A percentile compares a stretch with the other conserved stretches of the same genome.
These are phyloP conservation scores for Hyles euphorbiae DNA, from an alignment of 1,140 invertebrate species.

Conservation along the genomic window DNA sequence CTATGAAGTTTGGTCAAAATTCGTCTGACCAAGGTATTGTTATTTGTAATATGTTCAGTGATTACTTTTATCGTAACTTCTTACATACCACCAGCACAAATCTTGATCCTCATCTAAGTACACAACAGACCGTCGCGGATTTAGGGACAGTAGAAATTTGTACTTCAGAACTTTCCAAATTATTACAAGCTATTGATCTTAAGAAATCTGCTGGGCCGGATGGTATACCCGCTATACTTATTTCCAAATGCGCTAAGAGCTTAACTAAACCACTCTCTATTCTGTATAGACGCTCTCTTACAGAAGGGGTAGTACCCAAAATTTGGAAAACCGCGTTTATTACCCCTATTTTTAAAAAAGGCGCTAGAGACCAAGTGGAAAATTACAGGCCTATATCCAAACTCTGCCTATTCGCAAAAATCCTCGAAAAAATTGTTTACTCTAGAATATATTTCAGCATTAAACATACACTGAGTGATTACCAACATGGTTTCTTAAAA, in stretches of 20 bases:
- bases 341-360: too few species aligned
- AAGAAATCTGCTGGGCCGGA: too few species aligned
- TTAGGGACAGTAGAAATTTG: conserved; percentile 3
- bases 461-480: conserved; percentile 1
- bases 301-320: background rate
- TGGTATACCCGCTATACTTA: too few species aligned
- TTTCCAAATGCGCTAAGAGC: too few species aligned
- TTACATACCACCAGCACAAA: too few species aligned
- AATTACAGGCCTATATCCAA: too few species aligned
- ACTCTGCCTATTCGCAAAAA: background rate
- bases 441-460: conserved; percentile 14
- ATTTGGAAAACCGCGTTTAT: too few species aligned
- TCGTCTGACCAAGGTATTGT: conserved; percentile 4
- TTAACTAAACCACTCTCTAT: too few species aligned
- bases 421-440: conserved; percentile 13
- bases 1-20: background rate
- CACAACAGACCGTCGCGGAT: too few species aligned
- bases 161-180: conserved; percentile 22
- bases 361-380: too few species aligned
- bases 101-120: too few species aligned
- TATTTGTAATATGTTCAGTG: conserved; percentile 18
- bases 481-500: conserved; percentile 22
- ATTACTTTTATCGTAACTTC: too few species aligned
- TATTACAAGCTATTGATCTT: background rate
- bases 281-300: conserved; percentile 7